Evolutionary conservation across 2,797 vertebrate genomes (phyloP), one percentile per base, ranked within the genome.

Genomic region (Scolopax bukidnonensis): DNA sequence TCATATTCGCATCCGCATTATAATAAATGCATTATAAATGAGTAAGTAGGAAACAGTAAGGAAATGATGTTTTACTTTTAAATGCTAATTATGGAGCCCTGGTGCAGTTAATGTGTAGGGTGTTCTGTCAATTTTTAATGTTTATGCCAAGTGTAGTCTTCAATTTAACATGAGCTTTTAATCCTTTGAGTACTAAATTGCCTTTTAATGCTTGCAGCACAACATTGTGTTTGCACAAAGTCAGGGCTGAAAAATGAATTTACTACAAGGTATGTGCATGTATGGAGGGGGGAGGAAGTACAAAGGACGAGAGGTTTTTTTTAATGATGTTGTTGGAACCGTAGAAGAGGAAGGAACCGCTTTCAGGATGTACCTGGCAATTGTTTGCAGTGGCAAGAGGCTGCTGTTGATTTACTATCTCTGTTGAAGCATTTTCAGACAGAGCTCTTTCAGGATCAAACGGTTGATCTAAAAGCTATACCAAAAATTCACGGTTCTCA

Each of bases 141-240:
- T 98, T 98, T 98, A 98, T 98, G 98, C 98, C 98, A 98, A 99
- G 98, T 99, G 99, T 98, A 99, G 99, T 99, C 98, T 99, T 99
- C 98, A 99, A 99, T 99, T 99, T 99, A 99, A 99, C 99, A 99
- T 99, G 98, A 98, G 98, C 98, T 99, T 99, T 99, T 99, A 99
- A 99, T 99, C 99, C 98, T 98, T 98, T 97, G 99, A 99, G 99
- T 98, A 98, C 98, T 98, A 99, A 99, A 99, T 99, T 98, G 99
- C 98, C 98, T 99, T 99, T 99, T 99, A 99, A 99, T 99, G 98
- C 98, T 98, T 97, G 98, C 98, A 96, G 98, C 98, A 98, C 98
- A 99, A 99, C 98, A 98, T 96, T 98, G 98, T 99, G 98, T 99
- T 99, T 99, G 98, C 97, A 98, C 97, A 94, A 97, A 98, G 98